Base-by-base conservation (phyloP, 2,888 invertebrate species). In the Nomada lathburiana region DNA sequence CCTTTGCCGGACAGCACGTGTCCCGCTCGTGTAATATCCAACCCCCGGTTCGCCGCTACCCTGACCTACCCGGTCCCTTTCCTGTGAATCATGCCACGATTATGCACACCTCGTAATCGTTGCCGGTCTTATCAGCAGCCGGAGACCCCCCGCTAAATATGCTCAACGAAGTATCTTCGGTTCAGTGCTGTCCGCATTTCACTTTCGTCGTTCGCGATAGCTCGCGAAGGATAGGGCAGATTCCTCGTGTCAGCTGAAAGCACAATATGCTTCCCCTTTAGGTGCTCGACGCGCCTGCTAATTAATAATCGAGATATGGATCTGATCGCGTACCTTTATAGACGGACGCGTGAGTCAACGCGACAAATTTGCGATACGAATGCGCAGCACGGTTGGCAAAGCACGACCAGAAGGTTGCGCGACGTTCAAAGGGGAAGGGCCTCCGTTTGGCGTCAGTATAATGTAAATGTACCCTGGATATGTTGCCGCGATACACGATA, bases 381-480 rank as follows among this genome's bases (percentile, higher is more conserved):
- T 52, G 82, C 68, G 26, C 18, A 29, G 13, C 29, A 18, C 20
- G 18, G 13, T 11, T 18, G 18, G 18, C 26, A 18, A 47, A 20
- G 53, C 44, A 11, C 50, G 47, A 20, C 29, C 18, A 52, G 68
- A 59, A 47, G 60, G 59, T 18, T 36, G 52, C 26, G 47, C 23
- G 29, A 50, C 18, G 70, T 26, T 52, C 50, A 69, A 55, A 74
- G 44, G 64, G 53, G 62, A 55, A 59, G 36, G 63, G 60, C 64
- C 18, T 26, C 20, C 11, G 71, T 68, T 72, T 57, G 23, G 72
- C 84, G 81, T 76, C 81, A 69, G 75, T 79, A 57, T 62, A 81
- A 82, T 85, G 85, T 65, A 82, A 85, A 85, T 84, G 84, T 85
- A 76, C 75, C 47, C 53, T 67, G 67, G 70, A 83, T 76, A 79